Evolutionary conservation across 2,888 invertebrate genomes (phyloP), one percentile per base, ranked within the genome.

Genomic region (Sepioteuthis lessoniana): DNA sequence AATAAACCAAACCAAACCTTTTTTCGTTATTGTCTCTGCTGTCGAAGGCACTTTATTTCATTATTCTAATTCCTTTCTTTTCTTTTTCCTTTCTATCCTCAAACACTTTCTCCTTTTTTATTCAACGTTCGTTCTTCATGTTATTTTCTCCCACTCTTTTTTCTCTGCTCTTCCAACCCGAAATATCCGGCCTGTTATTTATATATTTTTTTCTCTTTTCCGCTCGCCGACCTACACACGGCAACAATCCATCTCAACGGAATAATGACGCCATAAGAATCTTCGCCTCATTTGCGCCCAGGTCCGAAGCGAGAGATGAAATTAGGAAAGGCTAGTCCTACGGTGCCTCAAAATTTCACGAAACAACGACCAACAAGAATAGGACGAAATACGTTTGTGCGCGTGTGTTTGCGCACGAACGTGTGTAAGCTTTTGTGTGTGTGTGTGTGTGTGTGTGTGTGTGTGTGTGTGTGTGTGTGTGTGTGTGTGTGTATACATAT

Each of bases 311-410:
- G 76, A n/a, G 76, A 76, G 76, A 76, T 13, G 35, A n/a, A 76
- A 76, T 76, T 76, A 35, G n/a, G 76, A 16, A 76, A 76, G n/a
- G n/a, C 35, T 76, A 13, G 35, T n/a, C 76, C 16, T n/a, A 76
- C n/a, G n/a, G n/a, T 76, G 76, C 76, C 76, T n/a, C 76, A n/a
- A 35, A 76, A 76, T 76, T 76, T 76, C n/a, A 76, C 76, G 76
- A 76, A 13, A 76, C 76, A 35, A 0, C 76, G 76, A 13, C 76
- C 76, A 35, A 76, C n/a, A 76, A 76, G 76, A 76, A 76, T 76
- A 35, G n/a, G n/a, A 16, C 76, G 76, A 76, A n/a, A 76, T 8
- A 76, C 35, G 19, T n/a, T 76, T 55, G 28, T 55, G 55, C 28
- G 25, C 25, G 28, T 55, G 28, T 55, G 21, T 55, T 55, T 5